phyloP scores from a whole-genome alignment of 2,113 vertebrate species.

The Orycteropus afer region DNA sequence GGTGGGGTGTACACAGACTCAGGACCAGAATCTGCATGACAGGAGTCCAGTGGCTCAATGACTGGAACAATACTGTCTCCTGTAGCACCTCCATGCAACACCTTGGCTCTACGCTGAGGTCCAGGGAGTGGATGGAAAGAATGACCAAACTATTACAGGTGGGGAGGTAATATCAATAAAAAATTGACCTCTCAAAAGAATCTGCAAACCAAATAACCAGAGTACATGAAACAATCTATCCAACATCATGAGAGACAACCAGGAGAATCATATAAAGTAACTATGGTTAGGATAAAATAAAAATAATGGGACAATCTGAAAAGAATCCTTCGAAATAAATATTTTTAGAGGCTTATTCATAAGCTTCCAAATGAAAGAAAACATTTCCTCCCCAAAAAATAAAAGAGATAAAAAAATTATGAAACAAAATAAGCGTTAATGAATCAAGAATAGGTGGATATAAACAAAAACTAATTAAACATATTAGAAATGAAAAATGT shows the following conservation, averaged over 20 bases:
- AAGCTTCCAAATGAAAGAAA: neutral
- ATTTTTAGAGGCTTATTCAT: neutral
- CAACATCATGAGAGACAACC: neutral
- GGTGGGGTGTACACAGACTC: too few species aligned
- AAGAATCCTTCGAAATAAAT: neutral
- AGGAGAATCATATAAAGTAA: neutral
- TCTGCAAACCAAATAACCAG: neutral
- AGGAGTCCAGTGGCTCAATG: neutral
- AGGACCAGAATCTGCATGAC: fast-evolving
- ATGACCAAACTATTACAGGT: fast-evolving
- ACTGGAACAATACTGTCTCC: neutral
- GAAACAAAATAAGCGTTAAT: neutral
- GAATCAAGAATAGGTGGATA: neutral
- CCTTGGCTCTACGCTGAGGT: too few species aligned
- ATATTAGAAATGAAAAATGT: neutral
- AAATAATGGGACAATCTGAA: neutral
- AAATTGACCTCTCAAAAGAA: neutral
- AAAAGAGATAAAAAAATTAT: neutral
- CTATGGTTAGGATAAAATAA: neutral
- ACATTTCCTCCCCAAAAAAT: neutral
- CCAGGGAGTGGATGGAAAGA: neutral
- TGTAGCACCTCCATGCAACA: fast-evolving
- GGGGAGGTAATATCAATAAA: neutral
- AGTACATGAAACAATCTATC: neutral
- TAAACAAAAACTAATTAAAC: neutral